These are phyloP conservation scores for Bujurquina vittata DNA, from an alignment of 2,113 vertebrate genomes.

Conservation along the genomic window DNA sequence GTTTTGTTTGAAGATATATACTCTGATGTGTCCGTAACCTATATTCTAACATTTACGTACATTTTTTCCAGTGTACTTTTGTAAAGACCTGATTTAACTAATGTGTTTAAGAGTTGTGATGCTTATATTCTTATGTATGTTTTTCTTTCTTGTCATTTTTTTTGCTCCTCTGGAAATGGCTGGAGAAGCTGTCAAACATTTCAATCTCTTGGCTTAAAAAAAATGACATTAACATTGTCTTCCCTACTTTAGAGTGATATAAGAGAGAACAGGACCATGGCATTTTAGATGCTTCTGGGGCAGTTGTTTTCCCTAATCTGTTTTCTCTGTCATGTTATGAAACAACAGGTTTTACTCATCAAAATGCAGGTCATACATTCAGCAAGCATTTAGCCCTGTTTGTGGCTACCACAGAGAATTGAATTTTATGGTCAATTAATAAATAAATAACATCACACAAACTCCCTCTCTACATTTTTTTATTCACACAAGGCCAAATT, in stretches of 20 bases:
- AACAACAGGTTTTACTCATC: constrained; percentile 27
- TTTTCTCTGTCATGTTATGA: constrained; percentile 17
- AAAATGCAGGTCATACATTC: constrained; percentile 27
- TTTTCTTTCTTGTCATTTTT: neutral
- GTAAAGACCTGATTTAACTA: neutral
- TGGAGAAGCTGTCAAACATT: constrained; percentile 37
- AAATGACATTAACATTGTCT: constrained; percentile 50
- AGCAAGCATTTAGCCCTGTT: neutral
- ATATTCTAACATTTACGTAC: neutral
- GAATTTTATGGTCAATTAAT: neutral
- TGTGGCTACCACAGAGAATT: neutral
- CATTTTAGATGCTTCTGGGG: constrained; percentile 29
- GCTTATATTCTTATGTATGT: constrained; percentile 27
- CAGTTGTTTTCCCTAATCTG: constrained; percentile 32
- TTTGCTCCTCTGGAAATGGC: neutral
- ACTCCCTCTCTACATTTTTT: constrained; percentile 41
- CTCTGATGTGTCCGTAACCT: neutral
- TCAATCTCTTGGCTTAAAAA: constrained; percentile 11
- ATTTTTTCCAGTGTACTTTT: neutral
- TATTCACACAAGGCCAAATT: constrained; percentile 44
- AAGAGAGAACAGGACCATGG: constrained; percentile 13
- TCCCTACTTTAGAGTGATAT: constrained; percentile 23
- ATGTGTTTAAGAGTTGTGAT: neutral
- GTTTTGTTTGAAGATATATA: neutral
- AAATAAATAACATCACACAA: constrained; percentile 12